Percentiles rank a stretch among this genome's conserved stretches.
Conservation (phyloP, 1,140 invertebrate species). For the Zaprionus inermis region DNA sequence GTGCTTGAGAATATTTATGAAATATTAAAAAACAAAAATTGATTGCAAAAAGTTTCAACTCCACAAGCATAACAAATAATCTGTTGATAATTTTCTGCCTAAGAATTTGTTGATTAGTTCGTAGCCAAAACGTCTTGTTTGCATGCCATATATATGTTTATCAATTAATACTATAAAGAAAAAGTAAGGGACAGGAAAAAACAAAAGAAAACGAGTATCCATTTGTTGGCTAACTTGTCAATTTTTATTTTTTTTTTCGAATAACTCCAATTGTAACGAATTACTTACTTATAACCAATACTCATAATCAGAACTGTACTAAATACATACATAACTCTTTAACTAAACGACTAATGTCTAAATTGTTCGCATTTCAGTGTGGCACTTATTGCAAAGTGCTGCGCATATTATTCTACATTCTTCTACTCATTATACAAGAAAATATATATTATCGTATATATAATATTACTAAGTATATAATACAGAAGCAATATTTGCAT, state of each 20-base stretch:
- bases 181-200: slow-evolving; percentile 24
- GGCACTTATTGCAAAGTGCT: background rate
- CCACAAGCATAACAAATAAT: slow-evolving; percentile 16
- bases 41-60: slow-evolving; percentile 23
- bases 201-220: background rate
- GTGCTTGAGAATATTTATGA: slow-evolving; percentile 77
- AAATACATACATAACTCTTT: slow-evolving; percentile 34
- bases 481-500: slow-evolving; percentile 58
- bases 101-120: slow-evolving; percentile 75
- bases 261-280: slow-evolving; percentile 62
- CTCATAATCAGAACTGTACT: slow-evolving; percentile 57
- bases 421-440: slow-evolving; percentile 12
- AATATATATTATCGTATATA: slow-evolving; percentile 23
- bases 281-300: slow-evolving; percentile 56
- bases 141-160: slow-evolving; percentile 39
- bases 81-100: slow-evolving; percentile 41
- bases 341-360: slow-evolving; percentile 40
- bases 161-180: slow-evolving; percentile 13
- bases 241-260: slow-evolving; percentile 10
- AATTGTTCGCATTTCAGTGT: slow-evolving; percentile 55
- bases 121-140: slow-evolving; percentile 68
- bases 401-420: slow-evolving; percentile 22
- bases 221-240: slow-evolving; percentile 25
- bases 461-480: slow-evolving; percentile 38
- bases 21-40: slow-evolving; percentile 61